Conservation (phyloP, 2,113 vertebrate species). For the Meleagris gallopavo region DNA sequence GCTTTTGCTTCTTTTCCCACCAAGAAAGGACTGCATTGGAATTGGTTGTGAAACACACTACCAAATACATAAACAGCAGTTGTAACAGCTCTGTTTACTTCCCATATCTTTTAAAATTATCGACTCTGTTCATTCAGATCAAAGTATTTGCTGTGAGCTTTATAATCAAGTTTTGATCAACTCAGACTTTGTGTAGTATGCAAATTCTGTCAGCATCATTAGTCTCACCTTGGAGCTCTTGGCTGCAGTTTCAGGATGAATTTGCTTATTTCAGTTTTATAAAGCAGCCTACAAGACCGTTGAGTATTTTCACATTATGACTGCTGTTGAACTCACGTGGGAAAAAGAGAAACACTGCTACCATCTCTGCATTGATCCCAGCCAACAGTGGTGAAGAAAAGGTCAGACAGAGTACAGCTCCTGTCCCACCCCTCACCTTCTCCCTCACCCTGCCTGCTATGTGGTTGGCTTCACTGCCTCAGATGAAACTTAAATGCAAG, state of each 20-base stretch:
- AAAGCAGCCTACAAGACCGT: background rate
- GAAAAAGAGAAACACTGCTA: background rate
- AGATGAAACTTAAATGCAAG: background rate
- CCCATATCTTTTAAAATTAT: conserved; percentile 36
- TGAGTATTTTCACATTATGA: background rate
- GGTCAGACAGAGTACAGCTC: background rate
- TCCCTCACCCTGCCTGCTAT: background rate
- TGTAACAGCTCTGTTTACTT: conserved; percentile 60
- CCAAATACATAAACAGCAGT: background rate
- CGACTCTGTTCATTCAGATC: background rate
- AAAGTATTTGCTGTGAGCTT: background rate
- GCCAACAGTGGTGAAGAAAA: background rate
- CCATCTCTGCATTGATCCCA: background rate
- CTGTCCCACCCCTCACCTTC: background rate
- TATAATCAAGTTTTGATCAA: background rate
- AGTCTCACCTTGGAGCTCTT: background rate
- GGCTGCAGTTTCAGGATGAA: background rate
- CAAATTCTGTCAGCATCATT: background rate
- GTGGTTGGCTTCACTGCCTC: background rate
- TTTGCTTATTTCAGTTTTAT: background rate
- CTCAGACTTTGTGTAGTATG: background rate
- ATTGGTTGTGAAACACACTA: conserved; percentile 17
- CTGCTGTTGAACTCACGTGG: background rate
- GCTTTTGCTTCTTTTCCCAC: background rate
- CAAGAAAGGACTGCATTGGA: background rate